phyloP scores from a whole-genome alignment of 2,113 vertebrate genomes.

The Nibea albiflora region DNA sequence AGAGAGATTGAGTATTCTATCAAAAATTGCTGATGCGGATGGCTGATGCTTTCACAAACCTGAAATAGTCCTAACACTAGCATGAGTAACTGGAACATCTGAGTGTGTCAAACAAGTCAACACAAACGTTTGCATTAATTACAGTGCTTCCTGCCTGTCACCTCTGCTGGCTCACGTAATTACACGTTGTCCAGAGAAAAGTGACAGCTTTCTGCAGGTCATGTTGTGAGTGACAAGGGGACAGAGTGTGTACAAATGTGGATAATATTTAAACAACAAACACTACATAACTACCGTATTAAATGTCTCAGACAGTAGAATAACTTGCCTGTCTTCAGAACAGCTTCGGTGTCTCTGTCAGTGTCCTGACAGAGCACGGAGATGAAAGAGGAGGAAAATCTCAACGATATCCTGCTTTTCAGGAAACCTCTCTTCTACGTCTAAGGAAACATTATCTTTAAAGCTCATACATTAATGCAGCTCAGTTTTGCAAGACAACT shows the following conservation, averaged over 20 bases:
- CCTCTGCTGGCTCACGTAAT: constrained; percentile 25
- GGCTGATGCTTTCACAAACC: neutral
- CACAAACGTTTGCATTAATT: neutral
- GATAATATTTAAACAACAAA: neutral
- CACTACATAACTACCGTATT: neutral
- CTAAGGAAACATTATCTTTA: neutral
- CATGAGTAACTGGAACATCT: neutral
- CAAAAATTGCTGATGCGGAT: neutral
- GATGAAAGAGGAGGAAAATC: constrained; percentile 2
- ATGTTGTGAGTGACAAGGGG: neutral
- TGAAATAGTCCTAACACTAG: neutral
- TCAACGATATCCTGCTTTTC: neutral
- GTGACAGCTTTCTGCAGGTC: constrained; percentile 15
- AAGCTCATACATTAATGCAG: neutral
- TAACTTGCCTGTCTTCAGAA: neutral
- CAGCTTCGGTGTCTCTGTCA: neutral
- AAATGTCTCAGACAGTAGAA: neutral
- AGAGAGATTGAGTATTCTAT: neutral
- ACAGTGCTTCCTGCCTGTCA: neutral
- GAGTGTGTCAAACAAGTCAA: constrained; percentile 8
- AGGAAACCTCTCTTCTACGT: neutral
- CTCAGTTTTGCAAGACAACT: neutral
- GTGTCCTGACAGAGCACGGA: neutral
- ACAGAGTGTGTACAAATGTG: neutral
- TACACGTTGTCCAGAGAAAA: constrained; percentile 16